phyloP scores from a whole-genome alignment of 2,797 vertebrate species.

The Merluccius polli region DNA sequence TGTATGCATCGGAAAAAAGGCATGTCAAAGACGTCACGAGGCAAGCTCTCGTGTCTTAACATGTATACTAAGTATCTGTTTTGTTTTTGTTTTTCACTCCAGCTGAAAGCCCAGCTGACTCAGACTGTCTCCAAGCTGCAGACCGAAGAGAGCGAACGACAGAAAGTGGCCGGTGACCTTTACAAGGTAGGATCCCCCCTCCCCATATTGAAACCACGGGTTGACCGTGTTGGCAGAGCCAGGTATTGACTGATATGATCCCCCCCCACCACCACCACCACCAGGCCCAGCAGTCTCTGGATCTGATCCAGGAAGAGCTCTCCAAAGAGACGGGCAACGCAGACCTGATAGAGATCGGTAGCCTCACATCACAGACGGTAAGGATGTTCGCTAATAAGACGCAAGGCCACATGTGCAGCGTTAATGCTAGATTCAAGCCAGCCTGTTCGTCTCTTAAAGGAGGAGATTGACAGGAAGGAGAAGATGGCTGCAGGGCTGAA shows the following conservation, averaged over 20 bases:
- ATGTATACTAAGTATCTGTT: constrained; percentile 25
- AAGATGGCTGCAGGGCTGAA: constrained; percentile 82
- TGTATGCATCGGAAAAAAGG: not conserved
- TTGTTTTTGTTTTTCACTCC: constrained; percentile 61
- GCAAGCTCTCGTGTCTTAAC: not conserved
- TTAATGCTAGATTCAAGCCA: not conserved
- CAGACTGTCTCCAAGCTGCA: constrained; percentile 86
- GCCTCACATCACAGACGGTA: constrained; percentile 80
- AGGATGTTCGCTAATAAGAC: constrained; percentile 52
- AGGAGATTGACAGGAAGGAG: constrained; percentile 83
- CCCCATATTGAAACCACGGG: no score
- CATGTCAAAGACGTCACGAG: not conserved
- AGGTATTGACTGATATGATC: constrained; percentile 5
- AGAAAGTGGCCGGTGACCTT: constrained; percentile 87
- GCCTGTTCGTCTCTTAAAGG: constrained; percentile 46
- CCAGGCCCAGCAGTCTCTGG: constrained; percentile 92
- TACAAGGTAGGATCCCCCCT: constrained; percentile 50
- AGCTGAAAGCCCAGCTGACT: constrained; percentile 91
- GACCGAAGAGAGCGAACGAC: constrained; percentile 83
- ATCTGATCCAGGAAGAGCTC: constrained; percentile 89
- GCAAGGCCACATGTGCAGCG: not conserved
- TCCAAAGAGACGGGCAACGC: constrained; percentile 79
- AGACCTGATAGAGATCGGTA: constrained; percentile 87
- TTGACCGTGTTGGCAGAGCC: not conserved
- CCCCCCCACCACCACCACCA: constrained; percentile 11